These are phyloP conservation scores for Chironomus tepperi DNA, from an alignment of 1,140 invertebrate species.

Conservation along the genomic window DNA sequence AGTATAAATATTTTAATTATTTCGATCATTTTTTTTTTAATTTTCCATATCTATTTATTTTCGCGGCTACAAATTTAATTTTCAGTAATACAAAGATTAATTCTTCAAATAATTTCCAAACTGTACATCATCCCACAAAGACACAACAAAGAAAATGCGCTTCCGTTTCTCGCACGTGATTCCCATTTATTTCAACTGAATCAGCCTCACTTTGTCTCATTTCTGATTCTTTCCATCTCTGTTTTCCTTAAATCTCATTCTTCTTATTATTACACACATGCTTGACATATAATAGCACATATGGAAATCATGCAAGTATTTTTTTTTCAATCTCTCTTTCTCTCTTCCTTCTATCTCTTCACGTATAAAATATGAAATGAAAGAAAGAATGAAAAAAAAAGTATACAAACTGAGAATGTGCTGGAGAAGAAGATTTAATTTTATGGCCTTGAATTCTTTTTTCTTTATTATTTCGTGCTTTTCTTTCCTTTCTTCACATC, in stretches of 20 bases:
- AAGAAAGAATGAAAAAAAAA: too few species aligned
- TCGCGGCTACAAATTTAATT: too few species aligned
- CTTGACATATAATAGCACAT: background rate
- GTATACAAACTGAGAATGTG: background rate
- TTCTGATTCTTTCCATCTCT: background rate
- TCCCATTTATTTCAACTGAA: too few species aligned
- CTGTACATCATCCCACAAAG: background rate
- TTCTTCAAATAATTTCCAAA: background rate
- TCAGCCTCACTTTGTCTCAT: too few species aligned
- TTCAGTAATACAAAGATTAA: too few species aligned
- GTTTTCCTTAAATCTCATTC: background rate
- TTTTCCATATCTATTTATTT: too few species aligned
- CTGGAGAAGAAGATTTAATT: slow-evolving; percentile 15
- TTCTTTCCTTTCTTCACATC: slow-evolving; percentile 11
- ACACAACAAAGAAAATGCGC: too few species aligned
- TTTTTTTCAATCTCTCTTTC: background rate
- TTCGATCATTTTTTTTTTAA: too few species aligned
- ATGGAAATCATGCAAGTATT: slow-evolving; percentile 11
- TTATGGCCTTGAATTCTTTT: slow-evolving; percentile 22
- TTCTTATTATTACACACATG: background rate
- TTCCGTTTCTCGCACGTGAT: background rate
- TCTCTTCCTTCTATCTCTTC: background rate
- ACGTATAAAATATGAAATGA: too few species aligned
- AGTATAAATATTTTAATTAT: too few species aligned
- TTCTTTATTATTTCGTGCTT: background rate